Base-by-base conservation (phyloP, 2,113 vertebrate genomes). In the Pipra filicauda region DNA sequence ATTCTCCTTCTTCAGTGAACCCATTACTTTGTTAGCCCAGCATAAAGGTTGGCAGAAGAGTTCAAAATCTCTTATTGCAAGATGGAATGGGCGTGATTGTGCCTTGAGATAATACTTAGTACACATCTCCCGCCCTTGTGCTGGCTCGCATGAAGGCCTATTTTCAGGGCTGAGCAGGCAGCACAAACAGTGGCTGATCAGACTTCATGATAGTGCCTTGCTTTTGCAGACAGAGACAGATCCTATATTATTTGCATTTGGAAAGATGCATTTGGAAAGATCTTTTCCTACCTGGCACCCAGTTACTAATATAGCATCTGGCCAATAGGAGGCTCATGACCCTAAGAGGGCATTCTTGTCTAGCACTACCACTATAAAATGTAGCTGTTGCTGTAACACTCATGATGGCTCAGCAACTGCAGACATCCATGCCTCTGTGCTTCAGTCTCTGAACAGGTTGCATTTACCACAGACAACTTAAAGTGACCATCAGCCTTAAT, bases 61-160 rank as follows among this genome's bases (percentile, higher is more conserved):
- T 59, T 66, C 31, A 74, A 35, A 66, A 70, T 69, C 30, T 72
- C 26, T 66, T 57, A 27, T 2, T 71, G 48, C 27, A 78, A 15
- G 11, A 19, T 0, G 0, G 54, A 84, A 73, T 19, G 23, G 35
- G 14, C 16, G 37, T 77, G 64, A 41, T 7, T 12, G 19, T 84
- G 24, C 16, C 10, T 24, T 0, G 1, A 65, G 71, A 26, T 30
- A 51, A 78, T 15, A 49, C 18, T 27, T 27, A 33, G 21, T 57
- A 43, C 20, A 64, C 27, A 31, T 15, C 19, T 59, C 23, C 35
- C 21, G 30, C 17, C 23, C 28, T 76, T 39, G 46, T 52, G 26
- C 12, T 79, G 2, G 0, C 22, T 35, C 15, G 24, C 24, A 16
- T 20, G 69, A 44, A 73, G n/a, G 46, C 3, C 15, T 43, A 23